These are phyloP conservation scores for Syritta pipiens DNA, from an alignment of 2,888 invertebrate species.

Conservation along the genomic window DNA sequence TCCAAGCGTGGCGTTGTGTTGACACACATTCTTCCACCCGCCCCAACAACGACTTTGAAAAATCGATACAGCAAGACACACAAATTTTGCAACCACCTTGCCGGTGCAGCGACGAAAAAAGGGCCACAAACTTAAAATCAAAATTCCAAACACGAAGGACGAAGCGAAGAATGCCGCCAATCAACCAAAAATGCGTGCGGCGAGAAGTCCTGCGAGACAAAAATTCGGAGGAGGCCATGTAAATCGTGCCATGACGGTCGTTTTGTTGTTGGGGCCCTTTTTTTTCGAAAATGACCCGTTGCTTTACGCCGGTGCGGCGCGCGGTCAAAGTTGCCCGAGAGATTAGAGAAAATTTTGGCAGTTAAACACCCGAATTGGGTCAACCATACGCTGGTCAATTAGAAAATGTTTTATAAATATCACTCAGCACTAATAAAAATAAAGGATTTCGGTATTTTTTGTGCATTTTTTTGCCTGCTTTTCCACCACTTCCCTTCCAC, in stretches of 20 bases:
- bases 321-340: conserved; percentile 54
- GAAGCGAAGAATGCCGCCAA: too few relatives aligned
- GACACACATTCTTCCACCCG: too few relatives aligned
- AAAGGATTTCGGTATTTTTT: background rate
- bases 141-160: background rate
- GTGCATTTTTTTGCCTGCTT: background rate
- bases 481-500: conserved; percentile 5
- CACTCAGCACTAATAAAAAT: conserved; percentile 15
- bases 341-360: conserved; percentile 31
- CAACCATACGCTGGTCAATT: background rate
- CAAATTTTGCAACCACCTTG: background rate
- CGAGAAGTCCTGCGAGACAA: too few relatives aligned
- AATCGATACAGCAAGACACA: conserved; percentile 44
- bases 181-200: too few relatives aligned
- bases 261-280: conserved; percentile 19
- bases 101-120: background rate
- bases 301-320: conserved; percentile 59
- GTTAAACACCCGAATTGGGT: conserved; percentile 41
- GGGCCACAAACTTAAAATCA: background rate
- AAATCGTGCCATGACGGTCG: conserved; percentile 32
- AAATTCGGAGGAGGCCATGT: conserved; percentile 13
- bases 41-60: background rate
- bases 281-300: background rate
- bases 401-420: background rate
- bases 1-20: background rate